Conservation (phyloP, 2,797 vertebrate species). For the Cirrhinus mrigala region DNA sequence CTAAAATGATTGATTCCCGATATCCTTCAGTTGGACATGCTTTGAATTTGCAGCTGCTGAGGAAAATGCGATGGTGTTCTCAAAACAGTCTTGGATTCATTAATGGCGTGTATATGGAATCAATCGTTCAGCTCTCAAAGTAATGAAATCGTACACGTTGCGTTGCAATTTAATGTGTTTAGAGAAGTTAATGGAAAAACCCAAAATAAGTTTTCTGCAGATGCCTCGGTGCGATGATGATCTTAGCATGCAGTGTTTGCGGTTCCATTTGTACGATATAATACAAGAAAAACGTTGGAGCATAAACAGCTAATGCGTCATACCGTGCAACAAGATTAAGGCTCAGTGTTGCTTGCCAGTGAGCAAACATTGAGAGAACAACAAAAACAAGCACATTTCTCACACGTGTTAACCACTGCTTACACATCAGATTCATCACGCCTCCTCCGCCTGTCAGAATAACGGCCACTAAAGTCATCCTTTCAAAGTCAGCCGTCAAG, state of each 20-base stretch:
- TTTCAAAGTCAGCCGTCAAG: conserved; percentile 15
- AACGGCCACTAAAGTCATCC: conserved; percentile 46
- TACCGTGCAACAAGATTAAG: not conserved
- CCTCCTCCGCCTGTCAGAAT: conserved; percentile 15
- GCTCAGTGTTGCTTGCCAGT: not conserved
- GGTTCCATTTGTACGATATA: not conserved
- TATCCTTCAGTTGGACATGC: conserved; percentile 13
- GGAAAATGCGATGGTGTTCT: conserved; percentile 29
- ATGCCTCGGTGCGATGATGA: not conserved
- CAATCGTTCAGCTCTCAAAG: conserved; percentile 45
- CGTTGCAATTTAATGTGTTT: conserved; percentile 35
- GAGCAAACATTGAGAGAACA: conserved; percentile 34
- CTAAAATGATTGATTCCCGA: conserved; percentile 21
- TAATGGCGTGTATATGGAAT: conserved; percentile 50
- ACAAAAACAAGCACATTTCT: conserved; percentile 21
- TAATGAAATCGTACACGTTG: conserved; percentile 29
- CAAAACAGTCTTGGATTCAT: conserved; percentile 43
- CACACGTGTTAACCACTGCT: conserved; percentile 21
- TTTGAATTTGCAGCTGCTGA: conserved; percentile 37
- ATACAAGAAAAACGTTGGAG: not conserved
- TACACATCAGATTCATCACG: conserved; percentile 19
- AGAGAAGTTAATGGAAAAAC: conserved; percentile 19
- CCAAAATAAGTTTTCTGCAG: conserved; percentile 24
- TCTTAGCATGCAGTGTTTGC: not conserved
- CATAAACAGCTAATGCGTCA: not conserved